phyloP scores from a whole-genome alignment of 2,888 invertebrate genomes.

The Flexamia atlantica region DNA sequence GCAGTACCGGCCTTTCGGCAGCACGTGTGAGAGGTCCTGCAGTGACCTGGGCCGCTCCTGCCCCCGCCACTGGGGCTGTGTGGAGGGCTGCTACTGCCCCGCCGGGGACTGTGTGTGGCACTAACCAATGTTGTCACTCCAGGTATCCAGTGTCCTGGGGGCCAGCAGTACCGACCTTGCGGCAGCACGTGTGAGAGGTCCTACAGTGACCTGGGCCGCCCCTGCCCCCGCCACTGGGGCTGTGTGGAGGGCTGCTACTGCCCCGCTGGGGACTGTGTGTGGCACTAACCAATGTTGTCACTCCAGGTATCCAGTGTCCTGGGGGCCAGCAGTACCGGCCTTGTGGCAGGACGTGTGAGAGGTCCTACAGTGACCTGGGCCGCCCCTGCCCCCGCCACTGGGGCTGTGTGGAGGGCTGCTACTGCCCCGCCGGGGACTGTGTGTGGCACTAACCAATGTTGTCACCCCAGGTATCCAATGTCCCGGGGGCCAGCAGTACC shows the following conservation, averaged over 20 bases:
- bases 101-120: conserved; percentile 79
- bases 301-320: conserved; percentile 84
- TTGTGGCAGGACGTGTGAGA: conserved; percentile 90
- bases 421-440: conserved; percentile 90
- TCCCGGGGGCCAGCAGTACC: conserved; percentile 87
- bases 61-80: conserved; percentile 82
- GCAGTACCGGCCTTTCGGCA: conserved; percentile 90
- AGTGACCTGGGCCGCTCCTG: conserved; percentile 79
- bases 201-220: conserved; percentile 80
- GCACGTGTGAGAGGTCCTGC: conserved; percentile 88
- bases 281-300: conserved; percentile 76
- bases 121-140: conserved; percentile 51
- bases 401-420: conserved; percentile 93
- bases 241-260: conserved; percentile 97
- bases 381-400: conserved; percentile 79
- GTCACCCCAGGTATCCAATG: conserved; percentile 84
- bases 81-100: conserved; percentile 95
- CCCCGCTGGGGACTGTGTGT: conserved; percentile 83
- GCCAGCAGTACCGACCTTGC: conserved; percentile 90
- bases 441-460: too few relatives aligned
- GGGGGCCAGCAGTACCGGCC: conserved; percentile 89
- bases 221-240: conserved; percentile 80
- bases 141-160: conserved; percentile 87
- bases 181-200: conserved; percentile 89
- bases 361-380: conserved; percentile 83